Percentiles rank a stretch among this genome's conserved stretches.
These are phyloP conservation scores for Mythimna lalbum DNA, from an alignment of 2,888 invertebrate species.

Conservation along the genomic window DNA sequence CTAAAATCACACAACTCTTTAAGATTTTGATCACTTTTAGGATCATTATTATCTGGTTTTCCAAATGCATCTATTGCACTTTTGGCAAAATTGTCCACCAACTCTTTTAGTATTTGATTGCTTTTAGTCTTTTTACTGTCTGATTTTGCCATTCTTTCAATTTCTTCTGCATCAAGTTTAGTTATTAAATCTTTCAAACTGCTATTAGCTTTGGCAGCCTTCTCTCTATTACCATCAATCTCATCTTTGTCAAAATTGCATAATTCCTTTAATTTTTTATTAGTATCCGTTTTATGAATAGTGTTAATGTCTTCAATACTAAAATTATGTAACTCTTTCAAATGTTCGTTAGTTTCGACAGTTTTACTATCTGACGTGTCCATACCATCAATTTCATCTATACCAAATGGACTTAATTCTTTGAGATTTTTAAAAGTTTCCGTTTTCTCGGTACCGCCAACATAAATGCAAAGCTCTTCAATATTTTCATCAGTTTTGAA, in stretches of 20 bases:
- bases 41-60: constrained; percentile 6
- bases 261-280: constrained; percentile 22
- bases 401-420: constrained; percentile 20
- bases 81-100: constrained; percentile 1
- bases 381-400: constrained; percentile 24
- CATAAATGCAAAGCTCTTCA: constrained; percentile 28
- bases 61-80: not conserved
- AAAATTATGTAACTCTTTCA: constrained; percentile 23
- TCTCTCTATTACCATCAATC: not conserved
- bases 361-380: constrained; percentile 19
- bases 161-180: not conserved
- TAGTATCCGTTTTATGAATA: constrained; percentile 3
- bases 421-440: constrained; percentile 23
- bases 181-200: constrained; percentile 20
- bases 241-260: constrained; percentile 14
- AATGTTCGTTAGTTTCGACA: constrained; percentile 22
- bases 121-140: not conserved
- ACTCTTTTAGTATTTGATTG: not conserved
- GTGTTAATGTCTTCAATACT: constrained; percentile 3
- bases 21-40: constrained; percentile 1
- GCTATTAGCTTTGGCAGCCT: not conserved
- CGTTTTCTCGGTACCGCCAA: not conserved
- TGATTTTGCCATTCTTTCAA: constrained; percentile 3
- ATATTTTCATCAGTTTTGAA: constrained; percentile 43
- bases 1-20: constrained; percentile 21